Conservation (phyloP, 2,113 vertebrate species). For the Megalops atlanticus region DNA sequence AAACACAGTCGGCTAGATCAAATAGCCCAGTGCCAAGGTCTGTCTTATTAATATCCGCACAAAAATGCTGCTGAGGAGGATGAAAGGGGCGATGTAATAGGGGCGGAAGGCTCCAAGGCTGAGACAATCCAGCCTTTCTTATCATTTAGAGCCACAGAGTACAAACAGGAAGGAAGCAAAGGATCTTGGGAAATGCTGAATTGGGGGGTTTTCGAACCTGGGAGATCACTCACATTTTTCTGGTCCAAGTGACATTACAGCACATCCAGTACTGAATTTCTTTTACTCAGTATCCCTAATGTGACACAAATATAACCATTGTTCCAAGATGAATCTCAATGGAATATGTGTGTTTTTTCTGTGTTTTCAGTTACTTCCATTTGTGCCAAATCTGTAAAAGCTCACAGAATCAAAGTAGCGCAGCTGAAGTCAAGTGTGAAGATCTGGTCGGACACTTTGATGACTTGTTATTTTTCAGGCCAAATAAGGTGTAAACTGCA, state of each 20-base stretch:
- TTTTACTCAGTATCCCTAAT: background rate
- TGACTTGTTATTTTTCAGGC: constrained; percentile 40
- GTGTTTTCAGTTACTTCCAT: background rate
- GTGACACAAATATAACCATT: background rate
- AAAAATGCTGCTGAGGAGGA: background rate
- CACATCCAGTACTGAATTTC: background rate
- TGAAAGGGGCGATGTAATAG: too few species aligned
- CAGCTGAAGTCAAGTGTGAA: background rate
- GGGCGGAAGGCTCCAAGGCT: constrained; percentile 32
- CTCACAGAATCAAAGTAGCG: background rate
- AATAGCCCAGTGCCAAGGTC: background rate
- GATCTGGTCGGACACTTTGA: background rate
- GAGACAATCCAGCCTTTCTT: constrained; percentile 61
- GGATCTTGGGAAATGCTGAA: constrained; percentile 52
- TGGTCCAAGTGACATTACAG: background rate
- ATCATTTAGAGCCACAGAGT: constrained; percentile 43
- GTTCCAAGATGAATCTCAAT: background rate
- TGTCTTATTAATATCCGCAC: background rate
- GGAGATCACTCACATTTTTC: background rate
- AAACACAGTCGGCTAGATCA: background rate
- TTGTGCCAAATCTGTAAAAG: background rate
- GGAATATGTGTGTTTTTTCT: background rate
- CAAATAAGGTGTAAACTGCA: constrained; percentile 50
- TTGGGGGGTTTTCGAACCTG: constrained; percentile 25
- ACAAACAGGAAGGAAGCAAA: constrained; percentile 50